Conservation (phyloP, 2,797 vertebrate species). For the Notolabrus celidotus region DNA sequence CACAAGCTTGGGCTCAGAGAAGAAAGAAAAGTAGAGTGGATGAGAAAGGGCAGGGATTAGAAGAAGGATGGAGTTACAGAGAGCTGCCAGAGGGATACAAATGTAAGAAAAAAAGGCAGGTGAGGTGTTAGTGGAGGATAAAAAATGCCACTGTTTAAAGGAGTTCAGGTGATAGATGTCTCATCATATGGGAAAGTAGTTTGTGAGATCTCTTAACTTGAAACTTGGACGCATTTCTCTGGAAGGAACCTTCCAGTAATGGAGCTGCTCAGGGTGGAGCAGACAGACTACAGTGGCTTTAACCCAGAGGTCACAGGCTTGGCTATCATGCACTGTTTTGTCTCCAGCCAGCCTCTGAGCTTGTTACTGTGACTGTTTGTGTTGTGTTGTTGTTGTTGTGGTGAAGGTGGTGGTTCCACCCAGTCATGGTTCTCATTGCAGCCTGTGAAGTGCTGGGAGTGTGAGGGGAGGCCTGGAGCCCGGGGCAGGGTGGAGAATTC, state of each 20-base stretch:
- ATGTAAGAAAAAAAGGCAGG: slow-evolving; percentile 29
- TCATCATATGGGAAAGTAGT: slow-evolving; percentile 36
- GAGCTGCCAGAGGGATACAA: slow-evolving; percentile 9
- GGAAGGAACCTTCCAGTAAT: slow-evolving; percentile 52
- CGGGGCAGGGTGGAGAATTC: slow-evolving; percentile 83
- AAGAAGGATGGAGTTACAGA: slow-evolving; percentile 25
- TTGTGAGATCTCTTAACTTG: slow-evolving; percentile 32
- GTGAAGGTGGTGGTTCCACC: slow-evolving; percentile 73
- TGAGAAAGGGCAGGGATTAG: slow-evolving; percentile 35
- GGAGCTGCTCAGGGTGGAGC: slow-evolving; percentile 61
- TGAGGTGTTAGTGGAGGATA: slow-evolving; percentile 23
- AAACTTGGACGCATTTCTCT: slow-evolving; percentile 37
- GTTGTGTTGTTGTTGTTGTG: slow-evolving; percentile 59
- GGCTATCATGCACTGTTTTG: slow-evolving; percentile 68
- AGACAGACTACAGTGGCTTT: slow-evolving; percentile 48
- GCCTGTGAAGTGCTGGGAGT: slow-evolving; percentile 56
- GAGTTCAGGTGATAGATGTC: slow-evolving; percentile 11
- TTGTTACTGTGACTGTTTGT: slow-evolving; percentile 59
- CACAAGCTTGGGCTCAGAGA: slow-evolving; percentile 36
- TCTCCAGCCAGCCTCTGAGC: slow-evolving; percentile 49
- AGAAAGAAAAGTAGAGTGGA: slow-evolving; percentile 22
- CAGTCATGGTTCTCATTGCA: slow-evolving; percentile 69
- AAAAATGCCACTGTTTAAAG: slow-evolving; percentile 19
- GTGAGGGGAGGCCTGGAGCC: slow-evolving; percentile 58
- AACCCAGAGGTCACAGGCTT: slow-evolving; percentile 67